Conservation (phyloP, 1,140 invertebrate genomes). For the Pomacea maculata region DNA sequence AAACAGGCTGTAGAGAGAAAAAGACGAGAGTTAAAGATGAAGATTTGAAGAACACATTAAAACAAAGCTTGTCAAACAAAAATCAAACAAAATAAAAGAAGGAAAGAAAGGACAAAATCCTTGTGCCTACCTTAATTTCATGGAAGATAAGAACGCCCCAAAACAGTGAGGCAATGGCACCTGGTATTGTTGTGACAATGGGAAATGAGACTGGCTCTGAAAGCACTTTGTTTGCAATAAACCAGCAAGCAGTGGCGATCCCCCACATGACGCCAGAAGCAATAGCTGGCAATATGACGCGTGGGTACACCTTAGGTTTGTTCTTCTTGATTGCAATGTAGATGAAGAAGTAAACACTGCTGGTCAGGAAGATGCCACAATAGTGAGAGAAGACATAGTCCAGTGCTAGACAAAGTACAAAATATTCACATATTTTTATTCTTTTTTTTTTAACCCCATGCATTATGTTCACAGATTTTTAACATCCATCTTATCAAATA, state of each 20-base stretch:
- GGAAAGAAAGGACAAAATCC: neutral
- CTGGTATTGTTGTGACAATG: constrained; percentile 60
- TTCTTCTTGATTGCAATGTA: constrained; percentile 62
- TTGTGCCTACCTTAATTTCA: constrained; percentile 55
- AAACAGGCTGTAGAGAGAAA: neutral
- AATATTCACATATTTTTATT: neutral
- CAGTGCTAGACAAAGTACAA: constrained; percentile 52
- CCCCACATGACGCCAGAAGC: constrained; percentile 67
- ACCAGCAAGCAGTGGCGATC: constrained; percentile 64
- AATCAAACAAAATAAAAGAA: neutral
- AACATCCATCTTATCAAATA: too few relatives aligned
- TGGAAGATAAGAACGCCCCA: constrained; percentile 56
- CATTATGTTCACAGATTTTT: neutral
- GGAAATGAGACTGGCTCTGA: constrained; percentile 66
- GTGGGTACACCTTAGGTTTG: constrained; percentile 62
- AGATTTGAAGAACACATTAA: neutral
- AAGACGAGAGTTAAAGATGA: neutral
- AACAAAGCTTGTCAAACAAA: neutral
- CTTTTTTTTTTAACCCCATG: too few relatives aligned
- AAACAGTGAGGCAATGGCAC: constrained; percentile 50
- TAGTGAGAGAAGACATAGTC: constrained; percentile 68
- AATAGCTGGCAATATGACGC: constrained; percentile 64
- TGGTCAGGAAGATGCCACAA: constrained; percentile 64
- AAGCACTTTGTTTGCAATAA: constrained; percentile 65
- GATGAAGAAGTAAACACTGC: constrained; percentile 62